These are phyloP conservation scores for Cebidichthys violaceus DNA, from an alignment of 2,113 vertebrate species.

Conservation along the genomic window DNA sequence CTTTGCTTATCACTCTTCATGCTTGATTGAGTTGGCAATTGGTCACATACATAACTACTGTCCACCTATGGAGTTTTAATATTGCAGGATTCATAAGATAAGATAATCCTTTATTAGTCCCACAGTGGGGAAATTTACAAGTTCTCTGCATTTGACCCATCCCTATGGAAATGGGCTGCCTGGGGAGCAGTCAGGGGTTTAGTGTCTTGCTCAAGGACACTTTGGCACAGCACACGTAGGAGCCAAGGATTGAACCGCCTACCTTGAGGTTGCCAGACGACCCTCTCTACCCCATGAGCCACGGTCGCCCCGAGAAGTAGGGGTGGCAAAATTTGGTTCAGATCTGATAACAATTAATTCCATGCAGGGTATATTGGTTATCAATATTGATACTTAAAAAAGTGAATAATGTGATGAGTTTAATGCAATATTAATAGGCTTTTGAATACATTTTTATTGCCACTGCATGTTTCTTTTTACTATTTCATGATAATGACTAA, in stretches of 20 bases:
- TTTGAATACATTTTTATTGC: neutral
- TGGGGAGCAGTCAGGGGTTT: no score
- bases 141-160: no score
- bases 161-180: no score
- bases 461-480: neutral
- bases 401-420: neutral
- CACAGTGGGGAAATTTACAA: no score
- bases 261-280: no score
- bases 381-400: neutral
- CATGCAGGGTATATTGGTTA: neutral
- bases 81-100: neutral
- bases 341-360: neutral
- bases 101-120: no score
- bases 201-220: no score
- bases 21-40: neutral
- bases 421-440: neutral
- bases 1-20: neutral
- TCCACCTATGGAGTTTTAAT: neutral
- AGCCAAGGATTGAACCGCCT: no score
- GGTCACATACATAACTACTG: neutral
- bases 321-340: neutral
- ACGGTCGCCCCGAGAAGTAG: no score
- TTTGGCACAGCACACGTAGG: no score
- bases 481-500: no score
- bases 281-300: no score